Conservation (phyloP, 1,140 invertebrate species). For the Pseudomyrmex pallidus region DNA sequence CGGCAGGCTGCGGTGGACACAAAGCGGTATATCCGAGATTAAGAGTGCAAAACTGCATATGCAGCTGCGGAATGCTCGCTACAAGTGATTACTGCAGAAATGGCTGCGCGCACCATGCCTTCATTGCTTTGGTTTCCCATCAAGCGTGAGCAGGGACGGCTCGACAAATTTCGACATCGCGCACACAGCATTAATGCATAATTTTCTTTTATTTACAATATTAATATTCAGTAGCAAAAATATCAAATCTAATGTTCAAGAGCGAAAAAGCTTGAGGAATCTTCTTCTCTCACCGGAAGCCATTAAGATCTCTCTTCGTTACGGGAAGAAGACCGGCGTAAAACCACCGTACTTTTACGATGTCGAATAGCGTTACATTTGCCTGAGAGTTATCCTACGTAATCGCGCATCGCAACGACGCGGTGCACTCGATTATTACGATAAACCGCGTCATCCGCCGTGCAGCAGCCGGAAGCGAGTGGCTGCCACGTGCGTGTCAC, state of each 20-base stretch:
- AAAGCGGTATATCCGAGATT: constrained; percentile 44
- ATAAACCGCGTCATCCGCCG: constrained; percentile 49
- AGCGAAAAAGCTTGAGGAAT: not conserved
- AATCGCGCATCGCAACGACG: constrained; percentile 53
- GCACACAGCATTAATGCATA: not conserved
- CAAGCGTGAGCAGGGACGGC: not conserved
- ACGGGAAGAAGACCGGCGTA: constrained; percentile 21
- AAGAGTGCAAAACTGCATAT: constrained; percentile 40
- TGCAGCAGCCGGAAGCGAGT: constrained; percentile 31
- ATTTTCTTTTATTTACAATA: too few species aligned
- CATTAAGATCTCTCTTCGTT: constrained; percentile 42
- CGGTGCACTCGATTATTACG: constrained; percentile 54
- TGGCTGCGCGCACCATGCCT: not conserved
- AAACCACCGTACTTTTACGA: constrained; percentile 31
- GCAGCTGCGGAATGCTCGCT: constrained; percentile 4
- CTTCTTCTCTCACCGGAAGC: constrained; percentile 10
- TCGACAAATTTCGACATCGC: not conserved
- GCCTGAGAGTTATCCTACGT: constrained; percentile 20
- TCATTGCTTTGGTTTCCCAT: constrained; percentile 25
- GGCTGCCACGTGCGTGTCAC: constrained; percentile 55
- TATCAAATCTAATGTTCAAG: too few species aligned
- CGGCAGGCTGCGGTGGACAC: constrained; percentile 17
- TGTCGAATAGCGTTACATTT: constrained; percentile 39
- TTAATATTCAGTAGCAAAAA: not conserved
- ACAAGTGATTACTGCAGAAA: constrained; percentile 19